Evolutionary conservation across 2,888 invertebrate genomes (phyloP), one percentile per base, ranked within the genome.

Genomic region (Pandemis heparana): DNA sequence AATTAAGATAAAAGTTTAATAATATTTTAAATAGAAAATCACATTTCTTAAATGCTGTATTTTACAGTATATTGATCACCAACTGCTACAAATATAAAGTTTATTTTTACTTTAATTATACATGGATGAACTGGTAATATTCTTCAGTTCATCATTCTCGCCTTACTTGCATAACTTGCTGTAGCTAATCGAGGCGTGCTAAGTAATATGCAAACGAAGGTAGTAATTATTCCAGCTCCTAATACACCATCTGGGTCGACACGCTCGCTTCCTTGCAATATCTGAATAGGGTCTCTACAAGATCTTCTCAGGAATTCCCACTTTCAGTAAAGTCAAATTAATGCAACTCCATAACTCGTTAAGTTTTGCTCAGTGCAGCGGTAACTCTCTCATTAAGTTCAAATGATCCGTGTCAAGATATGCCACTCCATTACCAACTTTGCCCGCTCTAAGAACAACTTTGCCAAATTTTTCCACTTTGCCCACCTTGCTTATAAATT

Each of bases 151-250:
- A 51, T 53, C 53, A 1, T 7, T n/a, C 23, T 23, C 10, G 23
- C 23, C 12, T 23, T 12, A 5, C 23, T 56, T 23, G 56, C 56
- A 56, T 23, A 23, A 23, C 0, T 56, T 23, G 56, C 56, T 56
- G 56, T 23, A 56, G 23, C 56, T 56, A 56, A 56, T 56, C 23
- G 56, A 62, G 62, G 62, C 38, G 43, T 62, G 10, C 62, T 62
- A 43, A 18, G 12, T 43, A 62, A 62, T 62, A 62, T 62, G 41
- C 62, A 62, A 62, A 62, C 41, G 18, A 62, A 43, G 62, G 18
- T 18, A 23, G 23, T 62, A 62, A 62, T 62, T 62, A 62, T 62
- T 62, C 41, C 18, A 62, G 41, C 62, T 43, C 43, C 41, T 43
- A 6, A 18, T 43, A 43, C 41, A 43, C 18, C 43, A 18, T 62